Evolutionary conservation across 2,113 vertebrate genomes (phyloP).

Genomic region (Epinephelus cyanopodus): DNA sequence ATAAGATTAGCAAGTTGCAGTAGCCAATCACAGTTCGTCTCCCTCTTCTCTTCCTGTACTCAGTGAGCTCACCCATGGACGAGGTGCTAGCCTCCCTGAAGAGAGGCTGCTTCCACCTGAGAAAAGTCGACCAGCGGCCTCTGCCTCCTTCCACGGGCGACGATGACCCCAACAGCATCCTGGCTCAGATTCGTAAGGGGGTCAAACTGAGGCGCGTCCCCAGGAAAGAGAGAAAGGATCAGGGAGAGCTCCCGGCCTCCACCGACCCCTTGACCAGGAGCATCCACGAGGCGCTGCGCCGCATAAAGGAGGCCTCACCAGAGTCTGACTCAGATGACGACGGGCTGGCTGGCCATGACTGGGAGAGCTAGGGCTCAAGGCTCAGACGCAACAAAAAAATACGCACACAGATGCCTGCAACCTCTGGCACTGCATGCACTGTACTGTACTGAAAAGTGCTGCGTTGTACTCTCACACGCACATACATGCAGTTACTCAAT

Average conservation of each 20-base stretch:
- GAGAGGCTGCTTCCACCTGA: conserved; percentile 96
- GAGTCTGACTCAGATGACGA: conserved; percentile 98
- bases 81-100: conserved; percentile 98
- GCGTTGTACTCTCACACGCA: conserved; percentile 38
- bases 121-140: conserved; percentile 93
- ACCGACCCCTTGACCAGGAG: conserved; percentile 94
- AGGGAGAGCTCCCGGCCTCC: conserved; percentile 85
- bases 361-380: conserved; percentile 91
- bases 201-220: conserved; percentile 95
- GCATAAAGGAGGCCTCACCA: conserved; percentile 98
- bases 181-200: conserved; percentile 97
- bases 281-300: conserved; percentile 95
- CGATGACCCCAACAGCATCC: conserved; percentile 95
- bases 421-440: conserved; percentile 43
- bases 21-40: conserved; percentile 14
- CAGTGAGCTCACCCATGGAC: conserved; percentile 98
- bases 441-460: conserved; percentile 46
- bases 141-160: conserved; percentile 88
- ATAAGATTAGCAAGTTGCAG: neutral
- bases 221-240: conserved; percentile 88
- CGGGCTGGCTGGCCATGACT: conserved; percentile 89
- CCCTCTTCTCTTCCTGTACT: conserved; percentile 33
- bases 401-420: conserved; percentile 48
- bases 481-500: conserved; percentile 22
- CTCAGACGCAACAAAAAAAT: conserved; percentile 5